Evolutionary conservation across 2,888 invertebrate genomes (phyloP), one percentile per base, ranked within the genome.

Genomic region (Spilarctia lutea): DNA sequence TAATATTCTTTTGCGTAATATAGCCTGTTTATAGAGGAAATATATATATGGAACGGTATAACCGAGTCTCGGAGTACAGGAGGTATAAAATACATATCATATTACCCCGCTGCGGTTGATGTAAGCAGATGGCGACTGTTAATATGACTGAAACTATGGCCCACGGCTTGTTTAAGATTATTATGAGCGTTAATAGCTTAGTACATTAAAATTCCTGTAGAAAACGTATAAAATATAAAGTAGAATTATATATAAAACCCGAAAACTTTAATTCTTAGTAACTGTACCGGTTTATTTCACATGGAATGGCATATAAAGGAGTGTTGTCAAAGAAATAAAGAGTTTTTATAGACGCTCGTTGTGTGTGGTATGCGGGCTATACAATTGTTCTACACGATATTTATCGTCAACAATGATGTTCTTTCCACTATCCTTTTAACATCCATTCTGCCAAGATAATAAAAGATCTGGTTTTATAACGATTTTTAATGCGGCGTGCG

Each of bases 311-410:
- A 79, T 76, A 68, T 77, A 83, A 81, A 78, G 68, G 48, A 74
- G 68, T 72, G 71, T 75, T 72, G 76, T 76, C 75, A 80, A 78
- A 76, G 80, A 76, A 79, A 83, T 84, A 83, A 82, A 82, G 81
- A 76, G 79, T 83, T 84, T 85, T 88, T 86, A 89, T 86, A 77
- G 85, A 84, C 78, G 71, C 78, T 71, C 84, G 75, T 77, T 81
- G 73, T 79, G 84, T 83, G 86, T 83, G 86, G 87, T 83, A 90
- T 90, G 88, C 89, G 89, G 90, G 90, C 78, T 79, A 81, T 76
- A 85, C 84, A 81, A 86, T 86, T 79, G 82, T 84, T 88, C 87
- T 83, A 87, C 82, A 82, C 82, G 82, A 76, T 80, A 83, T 85
- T 86, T 87, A 87, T 86, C 83, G 81, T 85, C 86, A 82, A 85